These are phyloP conservation scores for Discoglossus pictus DNA, from an alignment of 2,797 vertebrate genomes.

Conservation along the genomic window DNA sequence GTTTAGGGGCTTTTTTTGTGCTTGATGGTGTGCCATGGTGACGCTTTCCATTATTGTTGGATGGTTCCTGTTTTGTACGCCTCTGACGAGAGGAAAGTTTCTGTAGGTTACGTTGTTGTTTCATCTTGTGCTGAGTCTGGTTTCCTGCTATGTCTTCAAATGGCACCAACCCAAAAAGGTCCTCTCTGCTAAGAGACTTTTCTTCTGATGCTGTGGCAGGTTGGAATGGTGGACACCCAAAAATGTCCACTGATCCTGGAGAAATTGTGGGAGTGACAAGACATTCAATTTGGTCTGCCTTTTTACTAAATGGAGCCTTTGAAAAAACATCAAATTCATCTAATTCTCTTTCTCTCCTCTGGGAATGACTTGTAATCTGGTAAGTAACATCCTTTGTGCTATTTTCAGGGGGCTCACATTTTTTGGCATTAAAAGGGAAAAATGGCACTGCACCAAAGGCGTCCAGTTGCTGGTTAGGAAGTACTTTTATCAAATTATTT, in stretches of 20 bases:
- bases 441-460: conserved; percentile 90
- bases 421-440: conserved; percentile 60
- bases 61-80: conserved; percentile 83
- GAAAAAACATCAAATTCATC: conserved; percentile 94
- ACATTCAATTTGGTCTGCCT: conserved; percentile 70
- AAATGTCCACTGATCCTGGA: conserved; percentile 77
- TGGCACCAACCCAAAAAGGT: conserved; percentile 78
- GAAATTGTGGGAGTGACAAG: conserved; percentile 67
- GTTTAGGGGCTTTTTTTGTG: conserved; percentile 79
- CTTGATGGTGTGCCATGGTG: conserved; percentile 87
- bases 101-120: conserved; percentile 88
- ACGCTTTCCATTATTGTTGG: conserved; percentile 83
- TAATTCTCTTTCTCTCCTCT: conserved; percentile 57
- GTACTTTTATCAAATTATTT: not conserved
- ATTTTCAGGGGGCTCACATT: conserved; percentile 41
- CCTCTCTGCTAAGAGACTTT: conserved; percentile 72
- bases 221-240: conserved; percentile 89
- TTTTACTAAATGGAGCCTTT: conserved; percentile 90
- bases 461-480: conserved; percentile 70
- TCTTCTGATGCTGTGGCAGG: conserved; percentile 61
- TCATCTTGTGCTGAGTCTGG: conserved; percentile 80
- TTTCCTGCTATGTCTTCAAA: conserved; percentile 77
- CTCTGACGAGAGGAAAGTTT: conserved; percentile 87
- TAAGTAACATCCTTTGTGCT: conserved; percentile 63
- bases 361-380: conserved; percentile 18